Percentiles rank a stretch among this genome's conserved stretches.
Evolutionary conservation across 2,113 vertebrate species (phyloP).

Genomic region (Tiliqua scincoides): DNA sequence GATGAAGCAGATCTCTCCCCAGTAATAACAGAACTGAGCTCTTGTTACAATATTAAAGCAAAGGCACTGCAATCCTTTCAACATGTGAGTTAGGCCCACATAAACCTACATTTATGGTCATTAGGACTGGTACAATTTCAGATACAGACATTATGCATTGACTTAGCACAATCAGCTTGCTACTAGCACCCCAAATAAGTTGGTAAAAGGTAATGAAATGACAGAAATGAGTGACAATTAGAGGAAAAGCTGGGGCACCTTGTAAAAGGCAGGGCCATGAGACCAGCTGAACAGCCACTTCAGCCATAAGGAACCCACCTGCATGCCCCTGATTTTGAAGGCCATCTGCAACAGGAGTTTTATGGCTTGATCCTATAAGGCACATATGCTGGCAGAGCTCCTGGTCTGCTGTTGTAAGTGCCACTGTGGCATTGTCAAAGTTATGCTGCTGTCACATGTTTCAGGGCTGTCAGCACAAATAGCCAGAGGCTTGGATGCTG

Average conservation of each 20-base stretch:
- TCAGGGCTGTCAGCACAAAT: too few relatives aligned
- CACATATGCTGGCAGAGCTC: too few relatives aligned
- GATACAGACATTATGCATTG: background rate
- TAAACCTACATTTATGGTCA: background rate
- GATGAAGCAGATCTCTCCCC: rapidly evolving
- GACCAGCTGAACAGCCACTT: background rate
- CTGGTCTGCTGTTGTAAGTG: too few relatives aligned
- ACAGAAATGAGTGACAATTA: background rate
- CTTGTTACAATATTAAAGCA: background rate
- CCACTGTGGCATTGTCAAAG: too few relatives aligned
- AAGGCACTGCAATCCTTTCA: background rate
- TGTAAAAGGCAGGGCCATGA: background rate
- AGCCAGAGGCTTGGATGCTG: too few relatives aligned
- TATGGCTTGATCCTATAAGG: too few relatives aligned
- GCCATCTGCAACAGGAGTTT: too few relatives aligned
- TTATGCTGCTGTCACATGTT: too few relatives aligned
- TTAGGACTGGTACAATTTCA: background rate
- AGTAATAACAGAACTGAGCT: rapidly evolving
- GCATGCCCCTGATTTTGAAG: too few relatives aligned
- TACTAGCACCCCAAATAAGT: background rate
- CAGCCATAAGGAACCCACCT: background rate
- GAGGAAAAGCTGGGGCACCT: background rate
- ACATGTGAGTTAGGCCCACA: background rate
- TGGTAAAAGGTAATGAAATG: too few relatives aligned
- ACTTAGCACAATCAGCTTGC: background rate